Evolutionary conservation across 2,888 invertebrate genomes (phyloP).

Genomic region (Lepidochrysops patricia): DNA sequence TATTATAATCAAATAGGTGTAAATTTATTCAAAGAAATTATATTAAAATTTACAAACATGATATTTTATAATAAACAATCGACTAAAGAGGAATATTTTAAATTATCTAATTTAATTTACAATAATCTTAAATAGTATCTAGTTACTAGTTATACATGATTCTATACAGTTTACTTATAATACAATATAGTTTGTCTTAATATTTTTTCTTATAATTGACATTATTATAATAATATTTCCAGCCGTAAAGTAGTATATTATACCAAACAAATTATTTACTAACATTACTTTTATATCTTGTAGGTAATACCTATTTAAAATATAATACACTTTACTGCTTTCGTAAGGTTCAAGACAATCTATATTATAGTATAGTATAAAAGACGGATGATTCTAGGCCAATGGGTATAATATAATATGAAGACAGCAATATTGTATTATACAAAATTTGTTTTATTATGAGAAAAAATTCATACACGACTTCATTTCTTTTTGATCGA

Average conservation of each 20-base stretch:
- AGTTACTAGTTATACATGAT: background rate
- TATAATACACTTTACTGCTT: background rate
- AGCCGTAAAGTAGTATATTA: background rate
- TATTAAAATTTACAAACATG: background rate
- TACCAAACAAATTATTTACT: too few relatives aligned
- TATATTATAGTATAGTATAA: background rate
- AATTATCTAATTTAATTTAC: constrained; percentile 4
- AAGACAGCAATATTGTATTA: background rate
- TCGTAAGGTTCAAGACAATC: background rate
- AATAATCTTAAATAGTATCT: background rate
- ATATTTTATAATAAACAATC: constrained; percentile 4
- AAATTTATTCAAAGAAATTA: background rate
- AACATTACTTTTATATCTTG: too few relatives aligned
- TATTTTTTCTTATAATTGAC: constrained; percentile 5
- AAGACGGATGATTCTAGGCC: constrained; percentile 5
- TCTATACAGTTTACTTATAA: constrained; percentile 3
- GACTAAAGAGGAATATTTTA: background rate
- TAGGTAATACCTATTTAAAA: too few relatives aligned
- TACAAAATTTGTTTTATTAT: background rate
- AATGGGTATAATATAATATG: background rate
- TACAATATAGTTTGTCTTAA: background rate
- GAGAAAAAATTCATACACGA: background rate
- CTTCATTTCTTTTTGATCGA: too few relatives aligned
- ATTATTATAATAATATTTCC: background rate
- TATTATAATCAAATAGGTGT: background rate